A percentile compares a stretch with the other conserved stretches of the same genome.
Conservation (phyloP, 1,140 invertebrate species). For the Gonatopus flavifemur region DNA sequence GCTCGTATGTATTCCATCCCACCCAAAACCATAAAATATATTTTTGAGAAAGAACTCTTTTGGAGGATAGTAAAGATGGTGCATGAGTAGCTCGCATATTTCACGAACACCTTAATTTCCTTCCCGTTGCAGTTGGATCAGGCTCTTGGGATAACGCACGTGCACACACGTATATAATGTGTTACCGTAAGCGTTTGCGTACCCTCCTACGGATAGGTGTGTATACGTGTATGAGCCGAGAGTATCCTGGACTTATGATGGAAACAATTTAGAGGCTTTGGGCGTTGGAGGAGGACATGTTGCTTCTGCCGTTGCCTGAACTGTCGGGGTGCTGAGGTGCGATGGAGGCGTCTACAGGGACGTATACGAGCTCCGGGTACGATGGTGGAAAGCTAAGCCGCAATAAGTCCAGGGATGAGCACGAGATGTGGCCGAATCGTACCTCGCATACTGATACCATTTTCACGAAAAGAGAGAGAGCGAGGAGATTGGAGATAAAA, state of each 20-base stretch:
- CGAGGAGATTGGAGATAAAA: constrained; percentile 4
- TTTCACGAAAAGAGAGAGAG: constrained; percentile 29
- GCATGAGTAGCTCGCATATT: constrained; percentile 40
- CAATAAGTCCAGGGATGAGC: constrained; percentile 59
- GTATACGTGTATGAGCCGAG: constrained; percentile 53
- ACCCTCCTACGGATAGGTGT: constrained; percentile 19
- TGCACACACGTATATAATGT: background rate
- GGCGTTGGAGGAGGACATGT: constrained; percentile 35
- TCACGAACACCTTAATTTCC: constrained; percentile 22
- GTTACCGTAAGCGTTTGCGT: no score
- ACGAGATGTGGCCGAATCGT: constrained; percentile 58
- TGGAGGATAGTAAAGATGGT: no score
- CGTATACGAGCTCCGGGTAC: constrained; percentile 32
- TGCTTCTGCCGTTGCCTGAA: constrained; percentile 21
- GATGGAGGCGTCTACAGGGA: constrained; percentile 23
- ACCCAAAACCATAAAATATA: no score
- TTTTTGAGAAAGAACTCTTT: no score
- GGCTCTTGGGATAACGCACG: background rate
- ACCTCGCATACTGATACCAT: constrained; percentile 58
- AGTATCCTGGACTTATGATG: constrained; percentile 60
- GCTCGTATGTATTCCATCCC: no score
- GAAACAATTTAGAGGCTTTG: constrained; percentile 60
- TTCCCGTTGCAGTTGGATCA: background rate
- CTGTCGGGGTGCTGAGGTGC: constrained; percentile 25
- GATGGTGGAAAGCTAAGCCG: constrained; percentile 51